A percentile compares a stretch with the other conserved stretches of the same genome.
phyloP scores from a whole-genome alignment of 1,140 invertebrate species.

The Hylaeus volcanicus region DNA sequence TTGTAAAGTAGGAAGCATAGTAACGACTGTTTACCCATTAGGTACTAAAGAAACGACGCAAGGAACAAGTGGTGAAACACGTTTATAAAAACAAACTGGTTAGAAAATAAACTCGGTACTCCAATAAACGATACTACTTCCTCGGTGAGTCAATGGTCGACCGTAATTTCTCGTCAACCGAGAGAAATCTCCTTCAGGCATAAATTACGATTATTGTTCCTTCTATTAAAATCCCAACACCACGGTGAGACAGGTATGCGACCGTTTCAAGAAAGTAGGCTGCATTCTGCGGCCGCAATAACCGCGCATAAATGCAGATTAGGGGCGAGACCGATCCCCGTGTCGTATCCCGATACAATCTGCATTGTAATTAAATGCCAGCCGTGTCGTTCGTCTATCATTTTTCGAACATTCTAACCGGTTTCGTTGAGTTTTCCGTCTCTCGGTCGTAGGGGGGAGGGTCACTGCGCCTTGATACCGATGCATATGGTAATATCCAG shows the following conservation, averaged over 20 bases:
- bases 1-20: too few species aligned
- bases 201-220: not conserved
- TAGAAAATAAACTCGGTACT: too few species aligned
- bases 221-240: conserved; percentile 2
- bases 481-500: not conserved
- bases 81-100: too few species aligned
- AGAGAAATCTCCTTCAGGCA: conserved; percentile 25
- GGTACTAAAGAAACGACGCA: too few species aligned
- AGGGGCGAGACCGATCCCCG: conserved; percentile 21
- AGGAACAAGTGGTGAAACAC: too few species aligned
- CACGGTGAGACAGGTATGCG: not conserved
- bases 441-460: not conserved
- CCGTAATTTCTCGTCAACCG: not conserved
- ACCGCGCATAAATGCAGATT: conserved; percentile 28
- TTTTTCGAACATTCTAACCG: conserved; percentile 46
- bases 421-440: conserved; percentile 36
- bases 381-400: conserved; percentile 24
- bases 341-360: conserved; percentile 24
- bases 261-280: conserved; percentile 32
- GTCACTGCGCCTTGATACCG: not conserved
- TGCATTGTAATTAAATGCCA: conserved; percentile 42
- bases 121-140: too few species aligned
- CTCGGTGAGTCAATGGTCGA: not conserved
- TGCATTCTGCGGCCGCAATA: not conserved
- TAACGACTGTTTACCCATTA: too few species aligned